Evolutionary conservation across 2,888 invertebrate species (phyloP).

Genomic region (Campoletis raptor): DNA sequence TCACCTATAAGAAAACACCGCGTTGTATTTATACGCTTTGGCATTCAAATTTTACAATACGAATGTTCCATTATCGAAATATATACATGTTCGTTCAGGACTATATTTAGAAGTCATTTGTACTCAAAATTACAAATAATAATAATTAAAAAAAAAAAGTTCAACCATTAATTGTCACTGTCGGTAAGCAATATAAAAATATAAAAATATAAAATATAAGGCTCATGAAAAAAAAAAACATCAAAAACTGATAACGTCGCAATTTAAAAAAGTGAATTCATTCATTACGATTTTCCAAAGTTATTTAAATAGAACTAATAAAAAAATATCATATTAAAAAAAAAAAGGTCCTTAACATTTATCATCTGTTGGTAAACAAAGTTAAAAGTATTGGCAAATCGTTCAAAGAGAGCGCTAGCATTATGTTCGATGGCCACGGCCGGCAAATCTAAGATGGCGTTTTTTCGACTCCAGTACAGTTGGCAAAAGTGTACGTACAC

Average conservation of each 20-base stretch:
- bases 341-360: background rate
- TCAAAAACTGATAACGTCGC: background rate
- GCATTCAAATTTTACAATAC: background rate
- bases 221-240: background rate
- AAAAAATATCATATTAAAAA: background rate
- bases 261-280: background rate
- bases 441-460: conserved; percentile 59
- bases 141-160: background rate
- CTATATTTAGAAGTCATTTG: background rate
- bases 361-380: background rate
- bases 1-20: conserved; percentile 62
- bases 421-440: conserved; percentile 1
- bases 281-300: background rate
- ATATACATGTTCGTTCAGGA: background rate
- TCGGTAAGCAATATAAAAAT: background rate
- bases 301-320: background rate
- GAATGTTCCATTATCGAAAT: background rate
- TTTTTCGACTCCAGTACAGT: conserved; percentile 42
- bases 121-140: background rate
- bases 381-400: background rate
- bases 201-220: no score
- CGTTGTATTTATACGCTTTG: conserved; percentile 48
- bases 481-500: conserved; percentile 54
- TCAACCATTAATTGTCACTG: background rate
- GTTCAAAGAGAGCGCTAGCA: conserved; percentile 17